These are phyloP conservation scores for Spodoptera litura DNA, from an alignment of 1,140 invertebrate species.

Conservation along the genomic window DNA sequence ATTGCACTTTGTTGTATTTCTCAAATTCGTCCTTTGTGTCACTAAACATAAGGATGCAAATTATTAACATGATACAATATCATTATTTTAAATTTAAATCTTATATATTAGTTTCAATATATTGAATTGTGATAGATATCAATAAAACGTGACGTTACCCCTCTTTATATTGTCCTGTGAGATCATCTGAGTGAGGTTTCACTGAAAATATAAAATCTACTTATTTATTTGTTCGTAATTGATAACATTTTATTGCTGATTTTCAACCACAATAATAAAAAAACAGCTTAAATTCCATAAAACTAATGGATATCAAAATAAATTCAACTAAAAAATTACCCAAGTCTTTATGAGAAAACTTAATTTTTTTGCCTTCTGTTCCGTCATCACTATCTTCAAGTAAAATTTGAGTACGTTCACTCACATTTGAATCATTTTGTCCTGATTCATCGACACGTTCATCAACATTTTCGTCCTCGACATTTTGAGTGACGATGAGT, in stretches of 20 bases:
- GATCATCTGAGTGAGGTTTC: not conserved
- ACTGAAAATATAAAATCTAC: slow-evolving; percentile 15
- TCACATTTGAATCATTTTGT: slow-evolving; percentile 44
- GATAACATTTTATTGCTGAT: no score
- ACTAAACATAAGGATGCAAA: not conserved
- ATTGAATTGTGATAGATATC: no score
- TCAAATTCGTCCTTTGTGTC: not conserved
- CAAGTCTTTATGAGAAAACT: slow-evolving; percentile 69
- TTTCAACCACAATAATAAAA: not conserved
- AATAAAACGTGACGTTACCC: not conserved
- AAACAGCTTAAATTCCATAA: not conserved
- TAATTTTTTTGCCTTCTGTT: slow-evolving; percentile 67
- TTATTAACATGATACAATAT: not conserved
- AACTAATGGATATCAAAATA: not conserved
- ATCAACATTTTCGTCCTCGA: not conserved
- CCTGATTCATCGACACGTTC: not conserved
- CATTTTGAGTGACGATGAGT: no score
- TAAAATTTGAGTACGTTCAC: slow-evolving; percentile 46
- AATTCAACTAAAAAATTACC: slow-evolving; percentile 65
- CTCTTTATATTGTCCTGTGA: no score
- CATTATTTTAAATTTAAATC: not conserved
- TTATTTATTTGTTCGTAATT: not conserved
- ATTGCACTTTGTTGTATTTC: not conserved
- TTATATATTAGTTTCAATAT: no score
- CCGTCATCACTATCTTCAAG: slow-evolving; percentile 49